Evolutionary conservation across 2,113 vertebrate species (phyloP), one percentile per base, ranked within the genome.

Genomic region (Lynx canadensis): DNA sequence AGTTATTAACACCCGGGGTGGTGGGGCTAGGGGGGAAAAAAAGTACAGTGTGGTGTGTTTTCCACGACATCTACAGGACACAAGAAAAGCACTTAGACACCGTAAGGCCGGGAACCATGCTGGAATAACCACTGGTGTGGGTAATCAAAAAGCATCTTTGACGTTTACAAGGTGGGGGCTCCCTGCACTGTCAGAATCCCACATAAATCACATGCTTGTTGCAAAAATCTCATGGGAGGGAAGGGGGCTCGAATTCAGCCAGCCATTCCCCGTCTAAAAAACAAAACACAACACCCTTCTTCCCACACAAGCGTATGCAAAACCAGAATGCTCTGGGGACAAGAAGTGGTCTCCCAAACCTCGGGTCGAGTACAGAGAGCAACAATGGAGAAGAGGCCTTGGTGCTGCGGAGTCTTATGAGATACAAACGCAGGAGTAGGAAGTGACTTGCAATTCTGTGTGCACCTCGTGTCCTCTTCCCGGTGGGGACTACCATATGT

Each of bases 401-500:
- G 98, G 98, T 98, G 98, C 98, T 97, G 98, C 95, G 96, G 97
- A 98, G 97, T 98, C 97, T 98, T 96, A 98, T 98, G 95, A 98
- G 98, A 99, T 98, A 99, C 98, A 98, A 98, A 98, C 98, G 98
- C 98, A 98, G 97, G 98, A 96, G 97, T 92, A 98, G 98, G 98
- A 98, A 97, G 97, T 97, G 98, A 98, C 89, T 98, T 98, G 98
- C 98, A 98, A 81, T 98, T 97, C 86, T 98, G 98, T 98, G 98
- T 98, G 97, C 98, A 98, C 98, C 23, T 33, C 73, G 89, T 96
- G 98, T 99, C 98, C 98, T 98, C 92, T 3, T 85, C 91, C 92
- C 12, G 6, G 45, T 41, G 98, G 98, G 97, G 97, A 99, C 99
- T 99, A 99, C 99, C 99, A 99, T 98, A 98, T 98, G 99, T 99